Evolutionary conservation across 2,888 invertebrate species (phyloP), one percentile per base, ranked within the genome.

Genomic region (Noctua janthe): DNA sequence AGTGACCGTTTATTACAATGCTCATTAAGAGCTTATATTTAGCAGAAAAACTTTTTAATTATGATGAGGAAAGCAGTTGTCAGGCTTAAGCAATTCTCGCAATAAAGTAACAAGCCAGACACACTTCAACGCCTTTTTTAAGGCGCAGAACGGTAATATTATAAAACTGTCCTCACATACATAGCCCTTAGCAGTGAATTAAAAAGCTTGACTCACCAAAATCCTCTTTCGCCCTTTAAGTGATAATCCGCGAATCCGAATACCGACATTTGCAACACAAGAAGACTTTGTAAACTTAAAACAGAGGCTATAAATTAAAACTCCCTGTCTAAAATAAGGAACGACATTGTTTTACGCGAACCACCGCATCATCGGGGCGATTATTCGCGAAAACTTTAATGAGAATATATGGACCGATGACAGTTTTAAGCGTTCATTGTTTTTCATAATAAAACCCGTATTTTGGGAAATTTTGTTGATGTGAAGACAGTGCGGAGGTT

Each of bases 221-320:
- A 71, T 56, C 74, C 35, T 71, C 78, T 83, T 84, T n/a, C 39
- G 59, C 72, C 84, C 73, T 76, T 62, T 54, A 88, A 83, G 89
- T 88, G 90, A 87, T 89, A 89, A 89, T 90, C 76, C 78, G 89
- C 78, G 90, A 89, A 89, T 78, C 71, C 59, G 69, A 81, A 85
- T 87, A 81, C 82, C 82, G 88, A 87, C 83, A 76, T 73, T 56
- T 70, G 66, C 64, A 83, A 89, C 90, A 89, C 82, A 85, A 80
- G 83, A 87, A 81, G 80, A 85, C 75, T 90, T 90, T 83, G 90
- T 88, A 79, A 89, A 77, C 59, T 51, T 69, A 39, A 84, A 77
- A 76, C 71, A 7, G 71, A 23, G 71, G 43, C 75, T 5, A 83
- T 89, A 87, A 86, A 88, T 85, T 89, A 83, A 86, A 88, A 78